phyloP scores from a whole-genome alignment of 2,888 invertebrate genomes.

The Eugnorisma glareosa region DNA sequence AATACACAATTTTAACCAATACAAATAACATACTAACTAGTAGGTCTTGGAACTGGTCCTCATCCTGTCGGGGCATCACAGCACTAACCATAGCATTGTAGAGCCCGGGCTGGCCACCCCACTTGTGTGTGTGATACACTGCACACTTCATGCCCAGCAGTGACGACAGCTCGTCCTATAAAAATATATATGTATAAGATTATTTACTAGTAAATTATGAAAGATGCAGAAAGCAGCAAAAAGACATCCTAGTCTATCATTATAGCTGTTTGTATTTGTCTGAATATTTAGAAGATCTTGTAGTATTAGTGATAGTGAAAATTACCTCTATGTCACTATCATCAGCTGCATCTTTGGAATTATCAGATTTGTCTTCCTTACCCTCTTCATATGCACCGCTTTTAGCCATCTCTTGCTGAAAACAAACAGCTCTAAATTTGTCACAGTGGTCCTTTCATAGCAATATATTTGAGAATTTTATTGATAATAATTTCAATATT shows the following conservation, averaged over 20 bases:
- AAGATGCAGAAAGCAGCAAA: background rate
- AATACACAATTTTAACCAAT: background rate
- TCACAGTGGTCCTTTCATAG: background rate
- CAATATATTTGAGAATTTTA: slow-evolving; percentile 7
- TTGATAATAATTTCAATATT: slow-evolving; percentile 40
- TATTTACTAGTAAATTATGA: slow-evolving; percentile 7
- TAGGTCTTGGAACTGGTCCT: slow-evolving; percentile 90
- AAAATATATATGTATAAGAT: slow-evolving; percentile 48
- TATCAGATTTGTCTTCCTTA: slow-evolving; percentile 71
- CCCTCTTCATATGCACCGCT: slow-evolving; percentile 84
- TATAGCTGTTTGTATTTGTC: background rate
- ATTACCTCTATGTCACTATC: slow-evolving; percentile 88
- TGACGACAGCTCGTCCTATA: slow-evolving; percentile 91
- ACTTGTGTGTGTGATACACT: slow-evolving; percentile 95
- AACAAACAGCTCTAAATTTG: slow-evolving; percentile 39
- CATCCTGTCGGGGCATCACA: slow-evolving; percentile 88
- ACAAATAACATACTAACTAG: slow-evolving; percentile 85
- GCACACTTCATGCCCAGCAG: slow-evolving; percentile 96
- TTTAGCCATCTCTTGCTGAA: slow-evolving; percentile 90
- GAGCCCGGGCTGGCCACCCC: slow-evolving; percentile 94
- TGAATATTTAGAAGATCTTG: slow-evolving; percentile 28
- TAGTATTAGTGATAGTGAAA: background rate
- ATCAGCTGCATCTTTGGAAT: slow-evolving; percentile 70
- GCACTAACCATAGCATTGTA: slow-evolving; percentile 97
- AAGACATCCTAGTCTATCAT: background rate